Conservation (phyloP, 2,797 vertebrate genomes). For the Loris lydekkerianus region DNA sequence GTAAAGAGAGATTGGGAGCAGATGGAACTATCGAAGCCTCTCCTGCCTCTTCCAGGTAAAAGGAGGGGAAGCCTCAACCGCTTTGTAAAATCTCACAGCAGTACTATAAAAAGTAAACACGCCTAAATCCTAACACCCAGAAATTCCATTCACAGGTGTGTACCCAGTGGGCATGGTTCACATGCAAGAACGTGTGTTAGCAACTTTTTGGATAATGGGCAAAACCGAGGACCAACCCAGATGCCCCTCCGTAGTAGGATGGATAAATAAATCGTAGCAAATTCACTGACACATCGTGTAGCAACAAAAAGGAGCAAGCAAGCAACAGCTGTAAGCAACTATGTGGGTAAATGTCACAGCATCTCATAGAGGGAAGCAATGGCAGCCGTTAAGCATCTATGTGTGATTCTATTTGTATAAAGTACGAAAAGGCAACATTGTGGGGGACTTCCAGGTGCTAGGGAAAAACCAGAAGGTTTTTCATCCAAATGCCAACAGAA, state of each 20-base stretch:
- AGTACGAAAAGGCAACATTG: neutral
- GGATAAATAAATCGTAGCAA: neutral
- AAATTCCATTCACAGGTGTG: neutral
- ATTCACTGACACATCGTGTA: neutral
- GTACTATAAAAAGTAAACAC: neutral
- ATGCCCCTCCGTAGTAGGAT: neutral
- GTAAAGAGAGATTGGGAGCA: neutral
- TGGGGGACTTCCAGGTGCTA: neutral
- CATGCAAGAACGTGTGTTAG: neutral
- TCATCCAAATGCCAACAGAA: neutral
- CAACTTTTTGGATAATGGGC: neutral
- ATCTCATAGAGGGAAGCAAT: neutral
- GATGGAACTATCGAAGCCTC: neutral
- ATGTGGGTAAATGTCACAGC: neutral
- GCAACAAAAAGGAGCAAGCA: neutral
- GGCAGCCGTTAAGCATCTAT: neutral
- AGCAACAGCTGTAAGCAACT: neutral
- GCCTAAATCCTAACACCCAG: neutral
- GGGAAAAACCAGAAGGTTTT: neutral
- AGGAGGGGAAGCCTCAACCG: neutral
- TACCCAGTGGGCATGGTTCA: neutral
- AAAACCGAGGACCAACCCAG: neutral
- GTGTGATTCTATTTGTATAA: neutral
- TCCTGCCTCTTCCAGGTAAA: neutral
- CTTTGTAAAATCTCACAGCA: neutral